A percentile compares a stretch with the other conserved stretches of the same genome.
phyloP scores from a whole-genome alignment of 2,797 vertebrate genomes.

The Allobates femoralis region DNA sequence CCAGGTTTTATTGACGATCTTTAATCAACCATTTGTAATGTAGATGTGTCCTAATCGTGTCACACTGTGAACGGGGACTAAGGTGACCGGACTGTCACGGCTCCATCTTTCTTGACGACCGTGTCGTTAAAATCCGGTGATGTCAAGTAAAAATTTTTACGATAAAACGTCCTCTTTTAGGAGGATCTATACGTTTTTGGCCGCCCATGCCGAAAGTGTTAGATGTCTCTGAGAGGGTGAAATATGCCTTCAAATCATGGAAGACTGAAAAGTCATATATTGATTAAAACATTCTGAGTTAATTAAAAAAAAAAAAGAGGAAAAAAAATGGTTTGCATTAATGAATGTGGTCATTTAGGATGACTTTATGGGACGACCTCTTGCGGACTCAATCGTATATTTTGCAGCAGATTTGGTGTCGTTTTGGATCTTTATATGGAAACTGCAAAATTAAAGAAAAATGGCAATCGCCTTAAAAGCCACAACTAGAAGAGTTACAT shows the following conservation, averaged over 20 bases:
- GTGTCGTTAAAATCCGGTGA: conserved; percentile 31
- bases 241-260: conserved; percentile 44
- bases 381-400: too few species aligned
- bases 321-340: conserved; percentile 56
- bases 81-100: conserved; percentile 8
- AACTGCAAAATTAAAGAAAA: too few species aligned
- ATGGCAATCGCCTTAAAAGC: too few species aligned
- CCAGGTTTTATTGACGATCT: neutral
- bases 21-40: neutral
- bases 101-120: conserved; percentile 26
- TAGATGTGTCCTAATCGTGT: neutral
- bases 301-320: conserved; percentile 61
- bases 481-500: too few species aligned
- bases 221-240: conserved; percentile 44
- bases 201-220: conserved; percentile 40
- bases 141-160: conserved; percentile 51
- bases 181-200: conserved; percentile 52
- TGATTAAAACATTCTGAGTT: conserved; percentile 63
- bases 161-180: conserved; percentile 56
- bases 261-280: conserved; percentile 57
- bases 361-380: neutral
- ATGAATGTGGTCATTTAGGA: conserved; percentile 17
- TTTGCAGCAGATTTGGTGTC: too few species aligned
- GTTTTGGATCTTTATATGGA: too few species aligned
- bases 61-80: neutral